These are phyloP conservation scores for Selenia dentaria DNA, from an alignment of 2,888 invertebrate genomes.

Conservation along the genomic window DNA sequence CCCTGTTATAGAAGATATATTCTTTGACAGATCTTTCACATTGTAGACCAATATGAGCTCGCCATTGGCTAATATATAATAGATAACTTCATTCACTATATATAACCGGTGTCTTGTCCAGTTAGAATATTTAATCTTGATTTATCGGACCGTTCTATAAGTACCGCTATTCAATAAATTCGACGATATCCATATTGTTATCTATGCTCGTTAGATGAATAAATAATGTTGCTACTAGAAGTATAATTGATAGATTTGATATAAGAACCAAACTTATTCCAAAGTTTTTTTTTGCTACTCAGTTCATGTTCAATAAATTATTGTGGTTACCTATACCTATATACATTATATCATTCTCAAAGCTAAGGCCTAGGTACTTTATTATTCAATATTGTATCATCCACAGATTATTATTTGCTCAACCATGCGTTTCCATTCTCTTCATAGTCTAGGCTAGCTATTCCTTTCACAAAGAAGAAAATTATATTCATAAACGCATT, in stretches of 20 bases:
- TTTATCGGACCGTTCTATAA: slow-evolving; percentile 11
- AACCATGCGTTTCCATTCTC: slow-evolving; percentile 40
- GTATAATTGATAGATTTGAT: no score
- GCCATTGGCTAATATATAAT: neutral
- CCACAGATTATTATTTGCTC: slow-evolving; percentile 12
- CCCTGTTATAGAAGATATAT: no score
- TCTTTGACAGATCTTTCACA: neutral
- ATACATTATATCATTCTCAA: no score
- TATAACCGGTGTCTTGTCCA: slow-evolving; percentile 19
- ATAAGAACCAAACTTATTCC: no score
- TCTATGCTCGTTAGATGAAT: no score
- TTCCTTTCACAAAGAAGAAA: slow-evolving; percentile 44
- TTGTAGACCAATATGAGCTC: neutral
- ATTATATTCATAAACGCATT: slow-evolving; percentile 48
- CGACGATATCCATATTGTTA: neutral
- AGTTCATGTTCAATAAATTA: no score
- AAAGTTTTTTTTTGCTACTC: no score
- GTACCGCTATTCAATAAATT: slow-evolving; percentile 14
- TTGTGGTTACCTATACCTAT: no score
- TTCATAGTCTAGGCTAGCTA: slow-evolving; percentile 35
- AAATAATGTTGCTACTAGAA: no score
- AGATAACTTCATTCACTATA: slow-evolving; percentile 19
- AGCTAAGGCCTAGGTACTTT: no score
- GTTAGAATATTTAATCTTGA: slow-evolving; percentile 8
- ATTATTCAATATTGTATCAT: neutral